Base-by-base conservation (phyloP, 37 sponge, comb jelly and placozoan genomes). In the Bolinopsis microptera region DNA sequence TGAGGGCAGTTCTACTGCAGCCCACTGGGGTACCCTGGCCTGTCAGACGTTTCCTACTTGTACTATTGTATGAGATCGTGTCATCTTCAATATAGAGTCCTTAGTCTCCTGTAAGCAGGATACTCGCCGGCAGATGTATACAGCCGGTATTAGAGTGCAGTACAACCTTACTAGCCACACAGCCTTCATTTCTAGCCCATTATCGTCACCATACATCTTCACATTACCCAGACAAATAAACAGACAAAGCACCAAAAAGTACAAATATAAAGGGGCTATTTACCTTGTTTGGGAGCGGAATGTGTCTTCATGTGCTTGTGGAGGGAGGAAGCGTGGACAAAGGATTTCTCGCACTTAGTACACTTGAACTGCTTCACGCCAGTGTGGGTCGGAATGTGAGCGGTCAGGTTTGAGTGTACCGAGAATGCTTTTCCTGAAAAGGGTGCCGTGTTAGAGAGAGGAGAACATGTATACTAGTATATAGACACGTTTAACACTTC, bases 301-400 rank as follows among this genome's bases (percentile, higher is more conserved):
- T 86, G 90, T 5, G 90, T 86, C 22, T 86, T 86, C 90, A 86
- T 86, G 61, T 86, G 90, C 90, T 86, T 86, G 31, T 86, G 90
- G 30, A 86, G 90, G 48, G 90, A 86, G 41, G 90, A 86, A 3
- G 90, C 90, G 61, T 86, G 90, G n/a, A 86, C 90, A 30, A 86
- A 86, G 90, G 61, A 41, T 27, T 86, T 86, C 31, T 86, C 90
- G 61, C 90, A 86, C 61, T 86, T 86, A 38, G 90, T 86, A 48
- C 90, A 86, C 61, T 86, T 86, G 61, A 86, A 86, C 61, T 86
- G 90, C 61, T 86, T 86, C 30, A 86, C 90, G 0, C 90, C 90
- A 9, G 90, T 86, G 61, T 86, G 90, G 2, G 90, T 86, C 13
- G 90, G 90, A 8, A 86, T 86, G 61, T 86, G 90, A 37, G 90